Percentiles rank a stretch among this genome's conserved stretches.
Evolutionary conservation across 1,140 invertebrate genomes (phyloP).

Genomic region (Drosophila sp.): DNA sequence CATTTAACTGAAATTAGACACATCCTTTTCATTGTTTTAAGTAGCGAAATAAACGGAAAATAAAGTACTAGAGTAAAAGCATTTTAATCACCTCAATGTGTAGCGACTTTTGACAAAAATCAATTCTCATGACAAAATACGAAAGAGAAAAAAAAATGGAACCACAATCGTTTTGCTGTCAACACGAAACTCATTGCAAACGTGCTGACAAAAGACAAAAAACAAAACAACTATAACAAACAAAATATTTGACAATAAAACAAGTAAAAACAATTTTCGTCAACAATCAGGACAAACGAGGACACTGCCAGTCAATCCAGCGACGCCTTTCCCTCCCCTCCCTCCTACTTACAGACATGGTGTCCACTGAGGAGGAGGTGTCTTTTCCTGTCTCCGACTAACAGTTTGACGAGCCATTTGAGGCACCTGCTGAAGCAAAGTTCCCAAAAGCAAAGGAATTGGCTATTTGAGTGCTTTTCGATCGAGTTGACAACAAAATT

Average conservation of each 20-base stretch:
- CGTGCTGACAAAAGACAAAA: constrained; percentile 12
- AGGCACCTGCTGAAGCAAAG: constrained; percentile 4
- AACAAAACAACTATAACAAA: constrained; percentile 34
- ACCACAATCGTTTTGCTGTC: constrained; percentile 5
- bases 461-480: constrained; percentile 31
- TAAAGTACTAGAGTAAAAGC: too few species aligned
- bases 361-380: background rate
- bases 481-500: constrained; percentile 33
- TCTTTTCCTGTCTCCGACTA: constrained; percentile 17
- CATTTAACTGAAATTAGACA: too few species aligned
- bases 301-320: constrained; percentile 29
- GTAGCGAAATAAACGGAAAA: too few species aligned
- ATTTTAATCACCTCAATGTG: background rate
- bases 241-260: constrained; percentile 60
- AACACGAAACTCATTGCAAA: constrained; percentile 31
- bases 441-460: background rate
- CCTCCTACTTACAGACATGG: background rate
- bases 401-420: constrained; percentile 1
- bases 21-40: too few species aligned
- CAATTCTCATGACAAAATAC: constrained; percentile 3
- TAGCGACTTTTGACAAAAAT: background rate
- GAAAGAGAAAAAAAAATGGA: constrained; percentile 1
- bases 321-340: constrained; percentile 21
- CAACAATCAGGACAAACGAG: constrained; percentile 29
- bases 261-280: constrained; percentile 67